Percentiles rank a stretch among this genome's conserved stretches.
Conservation (phyloP, 2,797 vertebrate species). For the Intellagama lesueurii region DNA sequence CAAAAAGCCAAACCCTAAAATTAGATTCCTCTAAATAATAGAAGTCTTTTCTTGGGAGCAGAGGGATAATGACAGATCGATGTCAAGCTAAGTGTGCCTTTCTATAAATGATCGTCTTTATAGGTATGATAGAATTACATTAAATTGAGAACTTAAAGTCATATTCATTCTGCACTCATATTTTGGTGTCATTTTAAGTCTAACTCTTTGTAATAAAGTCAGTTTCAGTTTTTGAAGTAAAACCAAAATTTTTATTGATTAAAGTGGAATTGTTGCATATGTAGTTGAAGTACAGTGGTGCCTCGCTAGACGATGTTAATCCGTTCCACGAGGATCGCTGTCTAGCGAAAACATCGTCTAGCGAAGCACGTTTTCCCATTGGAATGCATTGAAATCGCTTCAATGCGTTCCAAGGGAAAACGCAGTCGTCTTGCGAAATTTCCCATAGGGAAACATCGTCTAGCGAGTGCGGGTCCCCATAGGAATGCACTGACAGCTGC, state of each 20-base stretch:
- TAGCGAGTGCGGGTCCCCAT: too few relatives aligned
- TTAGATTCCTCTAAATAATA: neutral
- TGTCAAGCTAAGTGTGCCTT: neutral
- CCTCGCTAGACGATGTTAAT: too few relatives aligned
- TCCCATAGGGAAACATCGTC: too few relatives aligned
- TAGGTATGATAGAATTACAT: neutral
- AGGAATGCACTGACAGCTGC: too few relatives aligned
- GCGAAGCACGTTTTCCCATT: too few relatives aligned
- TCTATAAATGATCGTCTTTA: neutral
- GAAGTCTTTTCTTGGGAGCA: neutral
- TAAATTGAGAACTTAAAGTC: neutral
- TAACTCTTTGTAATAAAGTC: neutral
- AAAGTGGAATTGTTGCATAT: neutral
- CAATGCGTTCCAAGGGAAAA: too few relatives aligned
- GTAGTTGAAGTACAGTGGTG: neutral
- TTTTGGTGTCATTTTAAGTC: neutral
- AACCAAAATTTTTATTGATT: neutral
- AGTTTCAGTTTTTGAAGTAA: neutral
- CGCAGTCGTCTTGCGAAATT: too few relatives aligned
- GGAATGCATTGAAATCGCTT: too few relatives aligned
- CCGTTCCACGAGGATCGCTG: too few relatives aligned
- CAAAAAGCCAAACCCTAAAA: neutral
- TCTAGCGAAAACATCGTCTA: too few relatives aligned
- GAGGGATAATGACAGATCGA: too few relatives aligned
- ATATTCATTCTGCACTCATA: neutral